phyloP scores from a whole-genome alignment of 2,113 vertebrate species.

The Gymnogyps californianus region DNA sequence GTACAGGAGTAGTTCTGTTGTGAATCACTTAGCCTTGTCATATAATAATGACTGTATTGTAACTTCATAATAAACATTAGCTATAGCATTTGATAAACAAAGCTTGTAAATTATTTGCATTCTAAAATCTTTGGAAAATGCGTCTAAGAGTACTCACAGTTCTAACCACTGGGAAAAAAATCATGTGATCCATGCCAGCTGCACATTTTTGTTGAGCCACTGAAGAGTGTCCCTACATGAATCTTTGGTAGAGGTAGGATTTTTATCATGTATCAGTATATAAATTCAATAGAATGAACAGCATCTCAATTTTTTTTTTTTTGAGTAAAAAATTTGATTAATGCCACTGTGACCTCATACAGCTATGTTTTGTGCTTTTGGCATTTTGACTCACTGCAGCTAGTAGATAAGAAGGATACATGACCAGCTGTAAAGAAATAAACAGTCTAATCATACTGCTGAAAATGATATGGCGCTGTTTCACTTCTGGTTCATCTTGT shows the following conservation, averaged over 20 bases:
- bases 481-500: conserved; percentile 17
- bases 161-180: neutral
- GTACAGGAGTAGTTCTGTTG: neutral
- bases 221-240: neutral
- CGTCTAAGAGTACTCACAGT: neutral
- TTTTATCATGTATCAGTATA: neutral
- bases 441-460: neutral
- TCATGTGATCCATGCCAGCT: neutral
- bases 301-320: neutral
- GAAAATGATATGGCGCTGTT: neutral
- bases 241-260: neutral
- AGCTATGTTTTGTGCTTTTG: neutral
- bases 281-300: neutral
- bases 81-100: neutral
- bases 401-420: neutral
- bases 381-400: neutral
- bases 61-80: neutral
- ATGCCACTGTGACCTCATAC: neutral
- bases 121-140: neutral
- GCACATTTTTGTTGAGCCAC: neutral
- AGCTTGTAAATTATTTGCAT: neutral
- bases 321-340: neutral
- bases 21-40: neutral
- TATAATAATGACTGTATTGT: neutral
- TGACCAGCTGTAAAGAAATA: conserved; percentile 14